Evolutionary conservation across 2,113 vertebrate species (phyloP).

Genomic region (Limnothrissa miodon): DNA sequence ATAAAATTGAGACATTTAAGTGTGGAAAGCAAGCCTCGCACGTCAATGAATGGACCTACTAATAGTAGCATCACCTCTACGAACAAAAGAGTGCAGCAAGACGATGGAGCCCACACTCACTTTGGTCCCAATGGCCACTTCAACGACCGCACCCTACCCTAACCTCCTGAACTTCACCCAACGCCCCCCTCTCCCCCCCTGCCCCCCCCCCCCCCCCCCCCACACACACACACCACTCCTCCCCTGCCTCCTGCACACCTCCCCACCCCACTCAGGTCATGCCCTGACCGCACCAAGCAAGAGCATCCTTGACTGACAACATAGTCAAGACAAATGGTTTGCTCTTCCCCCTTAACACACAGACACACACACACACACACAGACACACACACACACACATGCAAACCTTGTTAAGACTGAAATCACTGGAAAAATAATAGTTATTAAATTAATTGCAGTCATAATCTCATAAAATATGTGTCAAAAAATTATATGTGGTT

Average conservation of each 20-base stretch:
- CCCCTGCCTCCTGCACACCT: background rate
- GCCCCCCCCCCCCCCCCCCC: conserved; percentile 44
- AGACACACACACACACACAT: conserved; percentile 47
- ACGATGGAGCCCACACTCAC: background rate
- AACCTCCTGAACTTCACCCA: conserved; percentile 8
- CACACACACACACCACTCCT: too few species aligned
- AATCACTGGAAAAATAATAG: conserved; percentile 88
- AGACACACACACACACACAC: conserved; percentile 3
- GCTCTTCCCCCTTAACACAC: conserved; percentile 54
- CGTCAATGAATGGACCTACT: conserved; percentile 68
- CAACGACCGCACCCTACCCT: conserved; percentile 52
- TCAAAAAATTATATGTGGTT: conserved; percentile 94
- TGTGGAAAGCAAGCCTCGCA: conserved; percentile 71
- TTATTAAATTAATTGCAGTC: conserved; percentile 97
- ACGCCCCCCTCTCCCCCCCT: background rate
- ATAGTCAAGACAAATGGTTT: conserved; percentile 83
- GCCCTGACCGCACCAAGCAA: conserved; percentile 66
- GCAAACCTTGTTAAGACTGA: conserved; percentile 78
- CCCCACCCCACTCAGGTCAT: conserved; percentile 74
- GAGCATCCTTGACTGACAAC: conserved; percentile 80
- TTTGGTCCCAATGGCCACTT: conserved; percentile 75
- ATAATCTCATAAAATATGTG: conserved; percentile 89
- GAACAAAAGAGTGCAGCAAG: conserved; percentile 66
- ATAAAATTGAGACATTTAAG: conserved; percentile 71
- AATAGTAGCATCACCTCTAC: conserved; percentile 72